Evolutionary conservation across 2,797 vertebrate species (phyloP), one percentile per base, ranked within the genome.

Genomic region (Knipowitschia caucasica): DNA sequence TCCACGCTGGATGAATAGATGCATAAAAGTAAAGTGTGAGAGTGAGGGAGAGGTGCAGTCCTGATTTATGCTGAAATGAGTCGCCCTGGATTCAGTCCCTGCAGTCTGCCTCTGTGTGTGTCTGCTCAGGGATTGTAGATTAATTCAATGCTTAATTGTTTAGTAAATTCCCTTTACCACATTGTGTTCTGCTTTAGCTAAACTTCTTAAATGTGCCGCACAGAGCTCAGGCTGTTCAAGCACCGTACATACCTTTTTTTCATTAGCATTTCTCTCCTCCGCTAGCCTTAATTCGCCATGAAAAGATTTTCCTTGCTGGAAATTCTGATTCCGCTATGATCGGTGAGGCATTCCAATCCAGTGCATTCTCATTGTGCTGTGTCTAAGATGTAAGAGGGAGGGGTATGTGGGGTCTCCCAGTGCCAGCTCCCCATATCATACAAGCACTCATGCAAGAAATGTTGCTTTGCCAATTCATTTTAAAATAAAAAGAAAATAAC

Each of bases 231-330:
- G 90, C 91, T 83, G 88, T 92, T 93, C 93, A 91, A 92, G 91
- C 94, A 92, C 90, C 88, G 83, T 81, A 89, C 92, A 91, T 94
- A 93, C 92, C 92, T 93, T 92, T 80, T 80, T 92, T 92, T 93
- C 91, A 93, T 94, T 92, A 91, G 92, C 92, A 92, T 94, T 93
- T 94, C 91, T 92, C 61, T 69, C 92, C 90, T 92, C 90, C 69
- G 55, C 67, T 66, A 46, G 69, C 46, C 54, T 91, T 98, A 97
- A 99, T 98, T 98, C 93, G 85, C 94, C 94, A 90, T 98, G 95
- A 99, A 98, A 96, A 99, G 95, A 96, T 98, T 98, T 96, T 96
- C 94, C 95, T 97, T 93, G 95, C 93, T 96, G 94, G 94, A 98
- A 97, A 99, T 96, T 95, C 93, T 93, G 94, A 98, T 97, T 98